Percentiles rank a stretch among this genome's conserved stretches.
Conservation (phyloP, 2,888 invertebrate species). For the Drosophila setosimentum region DNA sequence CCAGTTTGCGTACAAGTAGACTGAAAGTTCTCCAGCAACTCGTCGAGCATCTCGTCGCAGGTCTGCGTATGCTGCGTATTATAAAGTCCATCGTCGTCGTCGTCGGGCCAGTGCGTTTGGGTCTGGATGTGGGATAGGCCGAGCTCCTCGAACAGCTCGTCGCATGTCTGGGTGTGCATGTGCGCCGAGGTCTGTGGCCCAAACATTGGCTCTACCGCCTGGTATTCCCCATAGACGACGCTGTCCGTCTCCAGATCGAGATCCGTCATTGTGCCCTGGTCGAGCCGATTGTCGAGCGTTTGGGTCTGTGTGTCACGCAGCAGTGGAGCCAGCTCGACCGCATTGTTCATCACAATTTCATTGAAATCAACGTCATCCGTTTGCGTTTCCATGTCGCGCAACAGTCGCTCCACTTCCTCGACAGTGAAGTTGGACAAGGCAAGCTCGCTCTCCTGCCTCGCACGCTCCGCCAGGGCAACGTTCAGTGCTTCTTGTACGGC, state of each 20-base stretch:
- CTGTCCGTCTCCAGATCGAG: constrained; percentile 23
- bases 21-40: constrained; percentile 81
- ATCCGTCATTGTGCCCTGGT: constrained; percentile 69
- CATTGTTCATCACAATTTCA: constrained; percentile 44
- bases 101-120: constrained; percentile 87
- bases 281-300: constrained; percentile 52
- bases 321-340: constrained; percentile 52
- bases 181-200: constrained; percentile 60
- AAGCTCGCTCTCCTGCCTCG: constrained; percentile 6
- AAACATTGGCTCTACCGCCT: constrained; percentile 53
- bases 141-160: constrained; percentile 87
- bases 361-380: constrained; percentile 85
- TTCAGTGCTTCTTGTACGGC: constrained; percentile 1
- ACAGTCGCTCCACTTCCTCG: constrained; percentile 63
- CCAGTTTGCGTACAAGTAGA: constrained; percentile 84
- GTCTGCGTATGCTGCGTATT: constrained; percentile 84
- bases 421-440: constrained; percentile 43
- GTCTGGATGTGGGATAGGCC: constrained; percentile 88
- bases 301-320: constrained; percentile 63
- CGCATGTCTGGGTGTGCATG: constrained; percentile 86
- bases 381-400: constrained; percentile 88
- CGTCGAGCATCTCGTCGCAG: constrained; percentile 82
- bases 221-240: constrained; percentile 19
- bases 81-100: constrained; percentile 52
- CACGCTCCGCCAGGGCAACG: constrained; percentile 9